phyloP scores from a whole-genome alignment of 2,888 invertebrate genomes.

The Ormyrus rosae region DNA sequence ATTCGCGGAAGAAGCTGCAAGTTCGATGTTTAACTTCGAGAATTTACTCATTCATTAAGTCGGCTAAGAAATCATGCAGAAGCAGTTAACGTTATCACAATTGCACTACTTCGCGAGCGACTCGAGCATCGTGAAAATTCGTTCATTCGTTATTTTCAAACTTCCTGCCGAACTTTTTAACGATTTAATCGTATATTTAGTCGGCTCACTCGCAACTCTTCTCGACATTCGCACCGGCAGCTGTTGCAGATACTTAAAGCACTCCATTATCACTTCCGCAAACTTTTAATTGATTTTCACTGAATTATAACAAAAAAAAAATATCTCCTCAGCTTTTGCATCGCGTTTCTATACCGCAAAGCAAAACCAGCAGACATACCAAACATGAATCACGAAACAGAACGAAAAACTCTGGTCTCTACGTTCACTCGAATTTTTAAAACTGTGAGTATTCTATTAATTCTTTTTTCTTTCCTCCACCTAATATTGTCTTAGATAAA shows the following conservation, averaged over 20 bases:
- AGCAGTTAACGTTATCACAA: background rate
- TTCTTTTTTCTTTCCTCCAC: no score
- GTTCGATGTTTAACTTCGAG: background rate
- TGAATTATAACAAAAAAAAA: background rate
- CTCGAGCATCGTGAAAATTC: background rate
- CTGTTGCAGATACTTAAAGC: background rate
- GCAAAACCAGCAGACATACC: no score
- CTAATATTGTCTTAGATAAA: no score
- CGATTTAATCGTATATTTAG: slow-evolving; percentile 31
- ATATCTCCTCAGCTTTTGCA: no score
- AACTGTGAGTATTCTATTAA: no score
- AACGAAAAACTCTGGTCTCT: no score
- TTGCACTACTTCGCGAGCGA: no score
- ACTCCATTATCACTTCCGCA: background rate
- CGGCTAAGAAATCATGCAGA: background rate
- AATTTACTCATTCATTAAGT: slow-evolving; percentile 9
- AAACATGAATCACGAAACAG: no score
- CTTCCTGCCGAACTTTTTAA: slow-evolving; percentile 26
- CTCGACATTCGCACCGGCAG: background rate
- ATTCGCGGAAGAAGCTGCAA: no score
- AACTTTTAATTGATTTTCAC: slow-evolving; percentile 32
- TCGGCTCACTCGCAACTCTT: slow-evolving; percentile 10
- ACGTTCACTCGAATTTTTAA: no score
- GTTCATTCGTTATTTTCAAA: slow-evolving; percentile 14
- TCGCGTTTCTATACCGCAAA: no score